Evolutionary conservation across 2,888 invertebrate species (phyloP).

Genomic region (Standfussiana lucernea): DNA sequence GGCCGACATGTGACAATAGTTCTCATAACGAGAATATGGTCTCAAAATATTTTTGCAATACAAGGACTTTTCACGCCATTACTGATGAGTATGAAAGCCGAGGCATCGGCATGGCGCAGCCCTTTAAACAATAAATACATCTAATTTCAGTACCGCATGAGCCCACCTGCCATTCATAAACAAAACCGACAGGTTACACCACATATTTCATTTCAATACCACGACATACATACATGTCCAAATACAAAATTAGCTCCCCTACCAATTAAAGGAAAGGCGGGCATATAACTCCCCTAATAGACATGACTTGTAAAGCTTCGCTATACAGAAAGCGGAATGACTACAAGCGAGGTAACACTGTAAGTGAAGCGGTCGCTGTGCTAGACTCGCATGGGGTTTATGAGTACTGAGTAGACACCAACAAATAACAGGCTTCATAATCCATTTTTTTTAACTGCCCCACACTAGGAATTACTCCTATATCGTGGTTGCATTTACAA

Average conservation of each 20-base stretch:
- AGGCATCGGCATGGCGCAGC: background rate
- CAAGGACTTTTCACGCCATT: background rate
- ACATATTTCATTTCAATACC: slow-evolving; percentile 49
- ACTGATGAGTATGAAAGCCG: background rate
- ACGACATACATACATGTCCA: slow-evolving; percentile 32
- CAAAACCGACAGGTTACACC: slow-evolving; percentile 48
- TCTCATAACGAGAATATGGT: too few relatives aligned
- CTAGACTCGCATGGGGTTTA: background rate
- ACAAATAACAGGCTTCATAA: background rate
- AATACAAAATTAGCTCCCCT: slow-evolving; percentile 53
- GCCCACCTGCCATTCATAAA: slow-evolving; percentile 44
- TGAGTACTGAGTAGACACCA: background rate
- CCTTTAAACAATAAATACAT: slow-evolving; percentile 15
- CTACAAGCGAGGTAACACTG: background rate
- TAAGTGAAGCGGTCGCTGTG: too few relatives aligned
- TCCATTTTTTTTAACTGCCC: background rate
- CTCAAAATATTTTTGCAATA: background rate
- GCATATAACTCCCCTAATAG: slow-evolving; percentile 38
- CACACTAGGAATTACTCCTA: background rate
- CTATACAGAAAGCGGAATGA: background rate
- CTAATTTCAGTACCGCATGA: background rate
- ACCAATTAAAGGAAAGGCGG: slow-evolving; percentile 52
- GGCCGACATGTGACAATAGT: background rate
- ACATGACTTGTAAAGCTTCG: slow-evolving; percentile 1
- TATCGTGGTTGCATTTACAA: background rate